Conservation (phyloP, 2,888 invertebrate species). For the Trissoscelio sp. region DNA sequence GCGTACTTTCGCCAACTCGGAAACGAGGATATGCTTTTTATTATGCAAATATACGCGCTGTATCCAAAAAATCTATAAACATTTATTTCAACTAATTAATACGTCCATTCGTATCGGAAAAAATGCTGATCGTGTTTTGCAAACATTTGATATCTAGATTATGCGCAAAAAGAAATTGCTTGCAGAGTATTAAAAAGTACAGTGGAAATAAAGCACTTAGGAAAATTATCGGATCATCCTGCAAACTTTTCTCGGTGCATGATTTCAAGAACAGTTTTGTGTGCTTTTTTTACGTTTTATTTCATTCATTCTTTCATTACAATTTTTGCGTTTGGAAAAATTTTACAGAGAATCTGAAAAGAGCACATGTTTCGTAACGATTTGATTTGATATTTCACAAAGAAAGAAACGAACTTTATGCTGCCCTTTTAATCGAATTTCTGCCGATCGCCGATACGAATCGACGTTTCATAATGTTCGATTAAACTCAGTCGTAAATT, state of each 20-base stretch:
- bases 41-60: constrained; percentile 37
- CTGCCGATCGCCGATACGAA: background rate
- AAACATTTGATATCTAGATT: constrained; percentile 1
- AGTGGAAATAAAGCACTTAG: constrained; percentile 24
- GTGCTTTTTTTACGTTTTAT: background rate
- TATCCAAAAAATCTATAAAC: constrained; percentile 3
- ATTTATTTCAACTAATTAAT: background rate
- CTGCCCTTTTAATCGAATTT: constrained; percentile 4
- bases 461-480: constrained; percentile 23
- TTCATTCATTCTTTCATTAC: constrained; percentile 12
- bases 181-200: background rate
- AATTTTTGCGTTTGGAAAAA: constrained; percentile 2
- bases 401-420: background rate
- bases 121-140: background rate
- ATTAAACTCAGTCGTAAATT: constrained; percentile 20
- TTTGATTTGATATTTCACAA: background rate
- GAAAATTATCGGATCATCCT: constrained; percentile 26
- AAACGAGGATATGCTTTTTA: constrained; percentile 34
- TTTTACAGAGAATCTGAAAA: background rate
- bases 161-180: constrained; percentile 18
- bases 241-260: constrained; percentile 8
- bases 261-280: background rate
- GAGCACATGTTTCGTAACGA: background rate
- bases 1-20: constrained; percentile 28
- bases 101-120: background rate